Evolutionary conservation across 23 tunicate species (phyloP), one percentile per base, ranked within the genome.

Genomic region (Diplosoma virens): DNA sequence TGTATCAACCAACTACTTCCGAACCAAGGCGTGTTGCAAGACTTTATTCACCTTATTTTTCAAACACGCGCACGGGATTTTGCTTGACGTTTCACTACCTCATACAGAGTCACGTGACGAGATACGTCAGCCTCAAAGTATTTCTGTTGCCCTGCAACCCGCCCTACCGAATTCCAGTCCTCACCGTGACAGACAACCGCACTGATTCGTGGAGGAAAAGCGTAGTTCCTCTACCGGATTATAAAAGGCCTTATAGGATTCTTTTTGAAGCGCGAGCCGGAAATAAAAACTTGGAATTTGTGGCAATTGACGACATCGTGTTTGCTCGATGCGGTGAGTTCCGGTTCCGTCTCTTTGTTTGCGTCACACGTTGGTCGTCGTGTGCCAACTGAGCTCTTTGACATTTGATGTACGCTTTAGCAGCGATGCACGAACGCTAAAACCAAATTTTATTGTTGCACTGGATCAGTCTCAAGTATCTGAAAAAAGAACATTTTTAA

Each of bases 241-340:
- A 92, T 79, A 66, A 35, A 16, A 80, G 78, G 17, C 97, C 97
- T 1, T 92, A 85, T 65, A 87, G 59, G 58, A 84, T 76, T 1
- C 70, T 92, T 1, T 85, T 92, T 54, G 97, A 92, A 32, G 97
- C 83, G 3, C 20, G 32, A 17, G 66, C 71, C 3, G 78, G 66
- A 25, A 32, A 58, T 0, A 58, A 37, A 6, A 22, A 37, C 25
- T 79, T 81, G 60, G 81, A 52, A 41, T 78, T 66, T 33, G 81
- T 92, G 31, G 82, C 97, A 0, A 63, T 92, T 46, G 97, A 92
- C 71, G 86, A 92, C 85, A 53, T 92, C 41, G 67, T 85, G 33
- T 80, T 92, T 58, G 55, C 92, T n/a, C 37, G 72, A 24, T 92
- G 97, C 72, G 97, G 97, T 92, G 84, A 92, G 97, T 92, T n/a